Evolutionary conservation across 2,113 vertebrate species (phyloP).

Genomic region (Leucopternis melanops): DNA sequence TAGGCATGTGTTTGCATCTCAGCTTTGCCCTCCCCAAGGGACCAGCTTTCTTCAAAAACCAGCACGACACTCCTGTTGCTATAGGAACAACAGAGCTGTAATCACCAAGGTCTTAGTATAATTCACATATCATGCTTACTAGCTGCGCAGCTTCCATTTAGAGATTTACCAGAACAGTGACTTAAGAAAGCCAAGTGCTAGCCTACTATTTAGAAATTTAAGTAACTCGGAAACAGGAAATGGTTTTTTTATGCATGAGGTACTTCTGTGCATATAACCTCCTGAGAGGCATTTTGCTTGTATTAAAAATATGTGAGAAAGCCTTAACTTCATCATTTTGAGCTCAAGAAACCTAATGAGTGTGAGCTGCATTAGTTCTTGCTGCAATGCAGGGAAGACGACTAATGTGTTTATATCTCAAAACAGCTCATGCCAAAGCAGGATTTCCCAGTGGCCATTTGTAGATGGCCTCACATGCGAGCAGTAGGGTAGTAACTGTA

Average conservation of each 20-base stretch:
- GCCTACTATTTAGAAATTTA: background rate
- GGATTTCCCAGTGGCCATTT: too few species aligned
- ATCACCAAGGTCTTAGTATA: constrained; percentile 29
- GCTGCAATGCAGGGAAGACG: constrained; percentile 36
- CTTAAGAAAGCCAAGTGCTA: background rate
- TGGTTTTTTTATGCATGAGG: background rate
- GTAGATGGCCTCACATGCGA: too few species aligned
- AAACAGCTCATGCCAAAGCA: background rate
- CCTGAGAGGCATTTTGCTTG: background rate
- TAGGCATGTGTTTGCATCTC: background rate
- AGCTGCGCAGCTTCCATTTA: background rate
- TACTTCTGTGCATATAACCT: background rate
- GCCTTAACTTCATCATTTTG: background rate
- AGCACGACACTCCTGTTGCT: constrained; percentile 50
- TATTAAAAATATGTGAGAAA: background rate
- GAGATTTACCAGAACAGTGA: background rate
- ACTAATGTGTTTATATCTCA: background rate
- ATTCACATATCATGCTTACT: background rate
- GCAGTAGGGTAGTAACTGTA: too few species aligned
- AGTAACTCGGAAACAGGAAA: background rate
- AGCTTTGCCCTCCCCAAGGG: constrained; percentile 4
- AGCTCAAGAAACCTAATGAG: background rate
- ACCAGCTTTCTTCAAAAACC: constrained; percentile 29
- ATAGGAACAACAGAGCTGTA: constrained; percentile 59
- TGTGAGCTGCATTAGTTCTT: background rate